A percentile compares a stretch with the other conserved stretches of the same genome.
Evolutionary conservation across 2,797 vertebrate species (phyloP).

Genomic region (Telmatherina bonti): DNA sequence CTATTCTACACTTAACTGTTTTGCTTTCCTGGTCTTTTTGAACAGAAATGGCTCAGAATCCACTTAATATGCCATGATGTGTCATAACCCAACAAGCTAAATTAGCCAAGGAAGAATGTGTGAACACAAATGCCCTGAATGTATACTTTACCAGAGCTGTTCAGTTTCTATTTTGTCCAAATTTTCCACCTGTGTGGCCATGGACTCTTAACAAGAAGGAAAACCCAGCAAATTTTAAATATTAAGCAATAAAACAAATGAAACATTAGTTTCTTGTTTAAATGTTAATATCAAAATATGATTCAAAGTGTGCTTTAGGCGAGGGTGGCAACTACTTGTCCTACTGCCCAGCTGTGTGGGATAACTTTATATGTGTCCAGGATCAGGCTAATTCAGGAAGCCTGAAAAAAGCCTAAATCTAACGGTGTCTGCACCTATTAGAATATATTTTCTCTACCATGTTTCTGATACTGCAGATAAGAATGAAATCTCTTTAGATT

Average conservation of each 20-base stretch:
- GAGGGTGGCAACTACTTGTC: too few species aligned
- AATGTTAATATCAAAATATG: too few species aligned
- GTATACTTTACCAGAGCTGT: background rate
- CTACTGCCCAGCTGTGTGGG: too few species aligned
- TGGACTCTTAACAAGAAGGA: background rate
- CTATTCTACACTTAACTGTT: slow-evolving; percentile 27
- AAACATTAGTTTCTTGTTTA: too few species aligned
- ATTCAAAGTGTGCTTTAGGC: too few species aligned
- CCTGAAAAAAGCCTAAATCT: too few species aligned
- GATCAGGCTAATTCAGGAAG: too few species aligned
- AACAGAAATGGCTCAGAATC: slow-evolving; percentile 14
- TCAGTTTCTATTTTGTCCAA: background rate
- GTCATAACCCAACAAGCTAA: background rate
- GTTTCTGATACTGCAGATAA: too few species aligned
- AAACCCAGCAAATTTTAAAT: background rate
- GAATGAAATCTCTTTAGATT: too few species aligned
- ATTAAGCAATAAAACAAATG: background rate
- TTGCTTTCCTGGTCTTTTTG: background rate
- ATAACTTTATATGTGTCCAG: too few species aligned
- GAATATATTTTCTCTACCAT: too few species aligned
- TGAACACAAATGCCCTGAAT: background rate
- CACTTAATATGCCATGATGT: background rate
- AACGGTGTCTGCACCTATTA: too few species aligned
- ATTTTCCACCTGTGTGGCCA: background rate
- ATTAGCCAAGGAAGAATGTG: background rate